Percentiles rank a stretch among this genome's conserved stretches.
phyloP scores from a whole-genome alignment of 2,797 vertebrate genomes.

The Varecia variegata region DNA sequence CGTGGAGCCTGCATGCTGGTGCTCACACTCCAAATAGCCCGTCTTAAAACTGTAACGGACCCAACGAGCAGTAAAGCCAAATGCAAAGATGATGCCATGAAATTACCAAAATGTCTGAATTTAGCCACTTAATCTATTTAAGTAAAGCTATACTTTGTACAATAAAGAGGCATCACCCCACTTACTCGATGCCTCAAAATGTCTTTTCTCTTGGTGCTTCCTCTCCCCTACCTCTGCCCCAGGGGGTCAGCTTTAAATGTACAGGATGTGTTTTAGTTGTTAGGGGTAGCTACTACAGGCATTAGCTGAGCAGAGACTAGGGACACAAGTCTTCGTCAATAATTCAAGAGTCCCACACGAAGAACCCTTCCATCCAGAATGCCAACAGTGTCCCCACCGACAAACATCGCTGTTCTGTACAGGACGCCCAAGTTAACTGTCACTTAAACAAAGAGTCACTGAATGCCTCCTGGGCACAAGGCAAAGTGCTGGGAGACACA shows the following conservation, averaged over 20 bases:
- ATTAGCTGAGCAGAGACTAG: neutral
- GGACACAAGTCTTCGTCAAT: neutral
- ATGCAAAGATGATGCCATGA: neutral
- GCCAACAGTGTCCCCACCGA: neutral
- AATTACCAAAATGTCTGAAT: neutral
- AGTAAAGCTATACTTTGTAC: neutral
- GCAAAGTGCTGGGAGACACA: neutral
- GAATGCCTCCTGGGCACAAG: neutral
- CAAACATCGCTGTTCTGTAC: neutral
- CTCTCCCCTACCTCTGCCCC: neutral
- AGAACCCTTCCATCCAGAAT: neutral
- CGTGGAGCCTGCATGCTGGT: rapidly evolving
- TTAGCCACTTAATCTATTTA: neutral
- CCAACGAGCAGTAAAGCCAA: neutral
- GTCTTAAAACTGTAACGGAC: neutral
- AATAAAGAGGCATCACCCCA: neutral
- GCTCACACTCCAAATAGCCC: neutral
- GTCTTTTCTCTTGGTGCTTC: neutral
- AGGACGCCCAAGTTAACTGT: neutral
- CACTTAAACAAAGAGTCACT: neutral
- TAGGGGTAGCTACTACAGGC: neutral
- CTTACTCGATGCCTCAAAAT: neutral
- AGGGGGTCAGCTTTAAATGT: neutral
- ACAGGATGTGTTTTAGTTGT: neutral
- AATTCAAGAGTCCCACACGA: neutral